Base-by-base conservation (phyloP, 2,797 vertebrate species). In the Schizopygopsis pylzovi region DNA sequence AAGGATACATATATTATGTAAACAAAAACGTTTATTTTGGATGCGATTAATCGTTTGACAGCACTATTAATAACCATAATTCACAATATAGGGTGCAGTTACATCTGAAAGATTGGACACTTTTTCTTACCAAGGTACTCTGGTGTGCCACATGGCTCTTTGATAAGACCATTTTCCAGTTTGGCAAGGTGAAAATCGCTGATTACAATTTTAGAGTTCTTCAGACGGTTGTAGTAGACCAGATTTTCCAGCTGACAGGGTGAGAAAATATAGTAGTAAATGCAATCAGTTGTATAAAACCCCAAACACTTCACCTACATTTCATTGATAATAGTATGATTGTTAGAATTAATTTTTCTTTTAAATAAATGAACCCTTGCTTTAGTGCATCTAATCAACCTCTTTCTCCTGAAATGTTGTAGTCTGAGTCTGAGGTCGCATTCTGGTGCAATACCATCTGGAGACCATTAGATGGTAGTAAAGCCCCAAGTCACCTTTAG, bases 161-260 rank as follows among this genome's bases (percentile, higher is more conserved):
- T 99, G 93, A 99, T 98, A 81, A 99, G 96, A 73, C 98, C 97
- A 0, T 97, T 99, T 94, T 99, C 97, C 91, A 99, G 91, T 94
- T 99, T 98, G 89, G 98, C 98, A 90, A 99, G 94, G 86, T 99
- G 98, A 93, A 99, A 99, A 94, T 99, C 98, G 0, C 98, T 99
- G 94, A 99, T 99, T 91, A 99, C 98, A 0, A 99, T 99, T 96
- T 99, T 99, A 6, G 98, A 99, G 92, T 99, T 97, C 94, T 99
- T 99, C 93, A 99, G 94, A 56, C 98, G 97, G 90, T 99, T 99
- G 91, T 96, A 99, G 92, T 99, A 99, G 86, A 99, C 97, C 92
- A 99, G 93, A 93, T 99, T 99, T 93, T 99, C 98, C 95, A 99
- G 91, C 98, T 99, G 90, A 79, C 86, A 13, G 15, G 3, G 77